Evolutionary conservation across 2,113 vertebrate species (phyloP), one percentile per base, ranked within the genome.

Genomic region (Ophthalmolycus amberensis): DNA sequence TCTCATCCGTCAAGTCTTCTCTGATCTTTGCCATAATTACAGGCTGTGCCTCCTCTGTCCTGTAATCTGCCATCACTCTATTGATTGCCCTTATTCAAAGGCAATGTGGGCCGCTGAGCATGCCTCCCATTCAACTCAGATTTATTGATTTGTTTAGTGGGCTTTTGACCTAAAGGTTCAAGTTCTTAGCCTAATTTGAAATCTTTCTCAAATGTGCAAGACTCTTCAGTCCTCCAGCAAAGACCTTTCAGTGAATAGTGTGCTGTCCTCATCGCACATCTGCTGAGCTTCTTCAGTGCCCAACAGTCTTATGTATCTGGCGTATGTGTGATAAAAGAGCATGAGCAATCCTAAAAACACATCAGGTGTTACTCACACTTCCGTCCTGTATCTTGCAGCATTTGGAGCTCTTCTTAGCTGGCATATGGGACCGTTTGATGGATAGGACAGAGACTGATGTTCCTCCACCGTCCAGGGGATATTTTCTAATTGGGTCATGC

Each of bases 401-500:
- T 79, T 75, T 69, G 16, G 65, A 79, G 44, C 80, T 66, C 34
- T 37, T 84, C 77, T 62, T 46, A 34, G 29, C 9, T 5, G 50
- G 42, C 63, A 38, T 29, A 44, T 62, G 67, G 42, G 78, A 37
- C 52, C 46, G 25, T 79, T 68, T 75, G 85, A 75, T 60, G 52
- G 64, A 66, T 44, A 22, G 69, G 65, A 72, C 75, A 64, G 71
- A 66, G 58, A 54, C 77, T 48, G 84, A 84, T 77, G 85, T 69
- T 48, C 50, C 71, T 75, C 44, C 78, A 29, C 63, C 6, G 18
- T 83, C 68, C 71, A 64, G 83, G 82, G 83, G 71, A 84, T 74
- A 72, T 58, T 7, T 84, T 90, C 88, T 94, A 94, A 93, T 90
- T 93, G 90, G 93, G 94, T 91, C 91, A 66, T 37, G 34, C 40